phyloP scores from a whole-genome alignment of 2,888 invertebrate genomes.

The Eupithecia subfuscata region DNA sequence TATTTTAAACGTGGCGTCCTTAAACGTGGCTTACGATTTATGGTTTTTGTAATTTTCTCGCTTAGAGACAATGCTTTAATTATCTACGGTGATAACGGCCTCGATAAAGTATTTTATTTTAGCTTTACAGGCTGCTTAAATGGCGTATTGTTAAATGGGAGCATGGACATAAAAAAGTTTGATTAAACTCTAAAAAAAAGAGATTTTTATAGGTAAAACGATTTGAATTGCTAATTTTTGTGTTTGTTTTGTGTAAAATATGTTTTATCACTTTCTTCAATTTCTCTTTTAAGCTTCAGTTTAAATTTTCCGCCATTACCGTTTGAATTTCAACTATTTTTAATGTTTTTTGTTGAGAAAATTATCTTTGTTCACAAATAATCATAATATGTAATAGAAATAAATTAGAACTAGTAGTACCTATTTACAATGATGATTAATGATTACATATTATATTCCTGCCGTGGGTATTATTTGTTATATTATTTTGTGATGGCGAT shows the following conservation, averaged over 20 bases:
- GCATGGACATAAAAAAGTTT: slow-evolving; percentile 11
- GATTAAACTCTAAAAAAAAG: slow-evolving; percentile 9
- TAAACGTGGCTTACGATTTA: slow-evolving; percentile 72
- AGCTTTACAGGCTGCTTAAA: slow-evolving; percentile 62
- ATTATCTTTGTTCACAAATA: too few species aligned
- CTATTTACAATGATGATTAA: too few species aligned
- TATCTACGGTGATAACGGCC: slow-evolving; percentile 77
- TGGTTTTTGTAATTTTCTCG: slow-evolving; percentile 72
- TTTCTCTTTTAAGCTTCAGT: too few species aligned
- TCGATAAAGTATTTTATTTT: slow-evolving; percentile 67
- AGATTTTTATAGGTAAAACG: neutral
- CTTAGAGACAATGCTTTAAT: slow-evolving; percentile 79
- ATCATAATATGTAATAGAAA: too few species aligned
- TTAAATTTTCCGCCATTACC: too few species aligned
- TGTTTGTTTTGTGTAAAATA: slow-evolving; percentile 6
- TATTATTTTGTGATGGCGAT: too few species aligned
- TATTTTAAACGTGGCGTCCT: slow-evolving; percentile 79
- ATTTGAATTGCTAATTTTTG: neutral
- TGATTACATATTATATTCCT: too few species aligned
- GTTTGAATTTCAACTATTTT: too few species aligned
- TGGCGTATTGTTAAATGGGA: slow-evolving; percentile 31
- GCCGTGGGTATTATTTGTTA: too few species aligned
- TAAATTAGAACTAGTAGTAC: too few species aligned
- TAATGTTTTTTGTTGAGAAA: too few species aligned
- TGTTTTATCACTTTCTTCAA: neutral